Conservation (phyloP, 2,888 invertebrate species). For the Cecidostiba fungosa region DNA sequence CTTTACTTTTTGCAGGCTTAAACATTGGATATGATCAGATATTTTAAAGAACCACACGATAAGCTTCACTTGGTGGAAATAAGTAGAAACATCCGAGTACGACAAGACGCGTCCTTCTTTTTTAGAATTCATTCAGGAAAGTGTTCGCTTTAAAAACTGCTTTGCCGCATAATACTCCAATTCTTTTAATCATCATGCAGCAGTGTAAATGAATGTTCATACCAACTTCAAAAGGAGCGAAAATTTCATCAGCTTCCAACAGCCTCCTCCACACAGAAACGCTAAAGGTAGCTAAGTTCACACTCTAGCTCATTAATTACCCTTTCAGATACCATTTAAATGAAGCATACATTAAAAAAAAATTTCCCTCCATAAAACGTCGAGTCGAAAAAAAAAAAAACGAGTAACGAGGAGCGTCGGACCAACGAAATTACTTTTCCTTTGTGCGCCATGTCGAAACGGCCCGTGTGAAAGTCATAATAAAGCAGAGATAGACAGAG, state of each 20-base stretch:
- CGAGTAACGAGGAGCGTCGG: no score
- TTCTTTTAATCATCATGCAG: no score
- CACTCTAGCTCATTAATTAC: slow-evolving; percentile 34
- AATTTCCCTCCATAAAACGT: slow-evolving; percentile 27
- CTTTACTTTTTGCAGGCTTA: neutral
- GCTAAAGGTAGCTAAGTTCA: slow-evolving; percentile 4
- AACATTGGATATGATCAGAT: neutral
- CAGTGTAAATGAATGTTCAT: neutral
- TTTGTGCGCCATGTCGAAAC: neutral
- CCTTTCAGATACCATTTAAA: slow-evolving; percentile 39
- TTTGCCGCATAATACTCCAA: no score
- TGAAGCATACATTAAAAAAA: slow-evolving; percentile 30
- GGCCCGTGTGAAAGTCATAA: neutral
- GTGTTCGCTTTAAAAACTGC: no score
- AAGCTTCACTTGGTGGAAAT: neutral
- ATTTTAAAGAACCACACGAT: no score
- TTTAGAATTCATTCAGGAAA: no score
- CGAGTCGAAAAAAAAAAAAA: slow-evolving; percentile 14
- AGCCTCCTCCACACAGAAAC: neutral
- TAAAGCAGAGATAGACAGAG: neutral
- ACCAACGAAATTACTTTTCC: slow-evolving; percentile 36
- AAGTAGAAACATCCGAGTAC: neutral
- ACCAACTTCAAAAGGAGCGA: slow-evolving; percentile 14
- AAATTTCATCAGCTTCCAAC: neutral
- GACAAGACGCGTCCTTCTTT: neutral